Base-by-base conservation (phyloP, 2,113 vertebrate genomes). In the Sinocyclocheilus maitianheensis region DNA sequence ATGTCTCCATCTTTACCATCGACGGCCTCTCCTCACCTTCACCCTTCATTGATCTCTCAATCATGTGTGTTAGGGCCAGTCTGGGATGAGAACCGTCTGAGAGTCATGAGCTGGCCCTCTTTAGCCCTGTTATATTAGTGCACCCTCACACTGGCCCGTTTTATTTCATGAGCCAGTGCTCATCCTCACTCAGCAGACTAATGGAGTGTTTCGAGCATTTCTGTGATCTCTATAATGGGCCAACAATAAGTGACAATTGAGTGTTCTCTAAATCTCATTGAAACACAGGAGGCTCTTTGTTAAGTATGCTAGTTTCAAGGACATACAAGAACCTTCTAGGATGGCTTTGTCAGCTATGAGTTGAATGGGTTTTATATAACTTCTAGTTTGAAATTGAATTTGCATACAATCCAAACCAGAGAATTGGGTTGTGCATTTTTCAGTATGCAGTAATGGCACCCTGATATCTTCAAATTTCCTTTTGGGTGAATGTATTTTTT, bases 1-100 rank as follows among this genome's bases (percentile, higher is more conserved):
- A 84, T 86, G 83, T 89, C 48, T 10, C 77, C 90, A 90, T 92
- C 91, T 91, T 86, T 86, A 91, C 89, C 88, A 63, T 86, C 67
- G 84, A 89, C 80, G 51, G 34, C 24, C 72, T 81, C 84, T 76
- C 24, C 37, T 84, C 71, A 87, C 89, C 90, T 93, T 94, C 92
- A 94, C 91, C 88, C 92, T 90, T 88, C 91, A 92, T 93, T 93
- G 93, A 94, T 93, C 94, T 94, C 91, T 93, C 92, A 94, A 94
- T 95, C 92, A 89, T 63, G 87, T 14, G 8, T 88, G 90, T 86
- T 91, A 87, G 89, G 84, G 76, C 30, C 48, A 71, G 53, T 53
- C 51, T 30, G 40, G 77, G 12, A 40, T 62, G 76, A 79, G 77
- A 79, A 62, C 5, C 24, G 34, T 72, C 24, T 20, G 6, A 24